Base-by-base conservation (phyloP, 1,140 invertebrate species). In the Halyomorpha halys region DNA sequence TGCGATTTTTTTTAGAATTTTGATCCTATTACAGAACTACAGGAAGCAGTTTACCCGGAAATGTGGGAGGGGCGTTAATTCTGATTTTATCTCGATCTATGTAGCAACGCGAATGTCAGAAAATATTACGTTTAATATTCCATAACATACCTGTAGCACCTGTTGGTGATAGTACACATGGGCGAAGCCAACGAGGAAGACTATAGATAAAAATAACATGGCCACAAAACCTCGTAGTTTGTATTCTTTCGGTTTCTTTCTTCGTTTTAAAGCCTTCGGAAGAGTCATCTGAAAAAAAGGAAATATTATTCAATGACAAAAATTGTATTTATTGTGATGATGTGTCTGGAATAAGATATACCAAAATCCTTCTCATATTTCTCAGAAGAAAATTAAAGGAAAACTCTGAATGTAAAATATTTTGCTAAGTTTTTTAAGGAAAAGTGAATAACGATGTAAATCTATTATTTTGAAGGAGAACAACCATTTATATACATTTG, bases 111-210 rank as follows among this genome's bases (percentile, higher is more conserved):
- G n/a, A n/a, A n/a, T n/a, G n/a, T n/a, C n/a, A n/a, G n/a, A n/a
- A n/a, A 49, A 11, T 21, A 49, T 49, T 49, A n/a, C 5, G 19
- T 11, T 49, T n/a, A n/a, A 8, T 21, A 21, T 15, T 53, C 14
- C 8, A 53, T 68, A 19, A 23, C 4, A 56, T 69, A 76, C 75
- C 68, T 77, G 75, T 5, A 89, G 73, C 1, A 91, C 83, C 71
- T 91, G 85, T 70, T 88, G 86, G 61, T 88, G 83, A 71, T 92
- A 91, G 45, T 89, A 82, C 9, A 89, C 80, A 68, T 92, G 89
- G 0, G 90, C 87, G 69, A 90, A 89, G 5, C 84, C 85, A 8
- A 92, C 83, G 68, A 91, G 80, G 70, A 90, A 86, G 1, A 87
- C 82, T 8, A 92, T 85, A 18, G 83, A 83, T 1, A 91, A 79